Evolutionary conservation across 2,797 vertebrate species (phyloP).

Genomic region (Pseudomugil gertrudae): DNA sequence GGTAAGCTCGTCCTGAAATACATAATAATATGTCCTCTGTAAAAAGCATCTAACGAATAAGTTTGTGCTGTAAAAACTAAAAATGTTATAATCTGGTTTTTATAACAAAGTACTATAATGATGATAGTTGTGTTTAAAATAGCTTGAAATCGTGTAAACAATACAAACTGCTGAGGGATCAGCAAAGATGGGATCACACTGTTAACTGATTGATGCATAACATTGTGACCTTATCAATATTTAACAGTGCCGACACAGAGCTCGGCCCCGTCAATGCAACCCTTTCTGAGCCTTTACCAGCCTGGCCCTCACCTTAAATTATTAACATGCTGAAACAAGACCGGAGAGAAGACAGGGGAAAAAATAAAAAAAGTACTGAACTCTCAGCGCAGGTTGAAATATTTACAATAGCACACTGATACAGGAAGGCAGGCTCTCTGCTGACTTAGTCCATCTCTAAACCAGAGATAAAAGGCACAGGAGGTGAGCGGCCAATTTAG

Average conservation of each 20-base stretch:
- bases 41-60: neutral
- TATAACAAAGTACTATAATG: neutral
- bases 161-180: constrained; percentile 31
- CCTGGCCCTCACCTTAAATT: constrained; percentile 72
- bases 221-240: constrained; percentile 78
- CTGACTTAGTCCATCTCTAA: constrained; percentile 26
- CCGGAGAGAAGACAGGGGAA: constrained; percentile 41
- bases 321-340: constrained; percentile 74
- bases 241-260: constrained; percentile 65
- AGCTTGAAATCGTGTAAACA: neutral
- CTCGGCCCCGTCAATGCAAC: constrained; percentile 57
- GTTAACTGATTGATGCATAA: constrained; percentile 73
- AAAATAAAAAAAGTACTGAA: constrained; percentile 20
- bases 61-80: constrained; percentile 18
- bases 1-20: constrained; percentile 90
- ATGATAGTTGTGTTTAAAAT: neutral
- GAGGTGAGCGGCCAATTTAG: constrained; percentile 22
- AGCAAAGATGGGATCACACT: constrained; percentile 47
- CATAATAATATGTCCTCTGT: neutral
- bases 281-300: constrained; percentile 52
- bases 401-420: constrained; percentile 1
- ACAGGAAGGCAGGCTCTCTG: constrained; percentile 5
- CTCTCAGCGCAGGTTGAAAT: constrained; percentile 8
- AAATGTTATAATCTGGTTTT: constrained; percentile 31
- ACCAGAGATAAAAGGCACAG: constrained; percentile 26